Evolutionary conservation across 1,140 invertebrate genomes (phyloP).

Genomic region (Bombus pyrosoma): DNA sequence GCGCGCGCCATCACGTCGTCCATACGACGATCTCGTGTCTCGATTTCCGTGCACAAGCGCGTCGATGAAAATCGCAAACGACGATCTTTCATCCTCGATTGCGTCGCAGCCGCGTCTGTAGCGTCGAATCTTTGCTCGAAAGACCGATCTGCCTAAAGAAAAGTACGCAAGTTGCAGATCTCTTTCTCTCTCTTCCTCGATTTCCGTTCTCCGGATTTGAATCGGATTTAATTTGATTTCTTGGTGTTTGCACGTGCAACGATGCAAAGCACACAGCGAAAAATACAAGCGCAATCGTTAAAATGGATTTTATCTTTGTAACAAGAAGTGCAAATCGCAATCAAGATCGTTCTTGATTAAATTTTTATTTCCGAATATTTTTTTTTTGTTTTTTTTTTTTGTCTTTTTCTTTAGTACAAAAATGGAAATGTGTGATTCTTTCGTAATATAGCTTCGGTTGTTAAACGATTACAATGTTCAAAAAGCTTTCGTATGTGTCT

Average conservation of each 20-base stretch:
- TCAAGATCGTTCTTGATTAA: constrained; percentile 3
- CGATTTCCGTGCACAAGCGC: background rate
- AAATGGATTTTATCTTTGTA: background rate
- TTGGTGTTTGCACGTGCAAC: background rate
- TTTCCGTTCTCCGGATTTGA: background rate
- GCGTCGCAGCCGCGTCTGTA: background rate
- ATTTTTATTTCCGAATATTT: background rate
- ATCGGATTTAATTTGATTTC: background rate
- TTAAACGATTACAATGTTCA: constrained; percentile 17
- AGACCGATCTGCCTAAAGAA: constrained; percentile 1
- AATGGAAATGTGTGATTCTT: constrained; percentile 1
- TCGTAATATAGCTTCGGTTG: background rate
- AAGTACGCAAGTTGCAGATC: background rate
- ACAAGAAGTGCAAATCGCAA: background rate
- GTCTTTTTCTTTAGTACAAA: constrained; percentile 2
- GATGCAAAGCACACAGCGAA: constrained; percentile 18
- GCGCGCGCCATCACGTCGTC: background rate
- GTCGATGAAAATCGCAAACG: background rate
- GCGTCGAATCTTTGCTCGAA: background rate
- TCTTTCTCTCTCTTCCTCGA: background rate
- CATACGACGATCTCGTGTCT: background rate
- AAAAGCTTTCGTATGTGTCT: background rate
- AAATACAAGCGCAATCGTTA: background rate
- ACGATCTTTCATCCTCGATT: background rate
- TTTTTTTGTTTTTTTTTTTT: too few species aligned